Conservation (phyloP, 2,888 invertebrate genomes). For the Escarpia spicata region DNA sequence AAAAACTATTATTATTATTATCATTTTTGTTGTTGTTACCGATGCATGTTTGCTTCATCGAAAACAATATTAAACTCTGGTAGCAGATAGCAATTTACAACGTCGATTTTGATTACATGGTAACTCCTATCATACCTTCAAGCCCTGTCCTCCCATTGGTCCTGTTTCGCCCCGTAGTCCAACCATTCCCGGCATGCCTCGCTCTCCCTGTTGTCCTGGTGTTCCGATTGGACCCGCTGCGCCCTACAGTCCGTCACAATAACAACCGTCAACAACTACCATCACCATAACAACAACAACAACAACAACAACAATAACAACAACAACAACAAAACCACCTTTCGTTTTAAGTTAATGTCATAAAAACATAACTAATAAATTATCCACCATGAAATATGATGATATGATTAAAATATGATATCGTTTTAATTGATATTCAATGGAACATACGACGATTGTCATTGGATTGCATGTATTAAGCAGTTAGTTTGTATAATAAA, state of each 20-base stretch:
- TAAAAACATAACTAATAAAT: background rate
- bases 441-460: no score
- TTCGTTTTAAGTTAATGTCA: no score
- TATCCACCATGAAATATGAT: slow-evolving; percentile 21
- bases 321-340: no score
- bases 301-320: background rate
- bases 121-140: background rate
- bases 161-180: background rate
- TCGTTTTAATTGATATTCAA: no score
- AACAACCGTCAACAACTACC: background rate
- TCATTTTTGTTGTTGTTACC: no score
- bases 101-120: background rate
- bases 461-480: no score
- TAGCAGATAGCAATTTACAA: background rate
- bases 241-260: slow-evolving; percentile 17
- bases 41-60: background rate
- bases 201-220: slow-evolving; percentile 30
- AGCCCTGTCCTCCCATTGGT: background rate
- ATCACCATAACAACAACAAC: background rate
- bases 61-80: background rate
- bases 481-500: no score
- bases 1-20: no score
- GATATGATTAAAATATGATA: no score
- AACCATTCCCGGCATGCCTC: slow-evolving; percentile 11
- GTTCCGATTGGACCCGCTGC: slow-evolving; percentile 33